Evolutionary conservation across 2,113 vertebrate genomes (phyloP).

Genomic region (Gasterosteus aculeatus): DNA sequence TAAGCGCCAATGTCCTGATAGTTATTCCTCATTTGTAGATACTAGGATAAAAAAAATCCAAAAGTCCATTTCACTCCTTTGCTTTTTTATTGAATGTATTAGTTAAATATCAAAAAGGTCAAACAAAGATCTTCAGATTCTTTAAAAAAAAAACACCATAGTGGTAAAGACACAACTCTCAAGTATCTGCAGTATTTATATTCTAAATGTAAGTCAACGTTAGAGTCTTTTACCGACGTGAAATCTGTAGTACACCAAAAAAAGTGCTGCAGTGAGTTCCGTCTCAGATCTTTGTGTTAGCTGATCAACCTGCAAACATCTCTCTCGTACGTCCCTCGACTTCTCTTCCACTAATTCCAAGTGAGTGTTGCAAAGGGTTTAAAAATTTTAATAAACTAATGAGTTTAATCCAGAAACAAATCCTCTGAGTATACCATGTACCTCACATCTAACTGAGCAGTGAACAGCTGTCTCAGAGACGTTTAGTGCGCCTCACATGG

Average conservation of each 20-base stretch:
- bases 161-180: background rate
- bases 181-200: background rate
- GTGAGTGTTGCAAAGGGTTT: background rate
- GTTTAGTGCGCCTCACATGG: conserved; percentile 2
- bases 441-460: conserved; percentile 19
- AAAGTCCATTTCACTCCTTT: background rate
- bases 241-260: background rate
- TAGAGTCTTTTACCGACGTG: background rate
- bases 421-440: conserved; percentile 12
- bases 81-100: background rate
- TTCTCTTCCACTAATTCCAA: background rate
- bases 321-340: conserved; percentile 5
- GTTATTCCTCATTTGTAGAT: conserved; percentile 17
- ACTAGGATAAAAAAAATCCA: conserved; percentile 48
- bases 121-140: background rate
- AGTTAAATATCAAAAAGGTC: background rate
- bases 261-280: background rate
- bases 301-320: background rate
- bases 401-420: conserved; percentile 31
- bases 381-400: conserved; percentile 46
- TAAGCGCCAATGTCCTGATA: conserved; percentile 68
- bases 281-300: background rate
- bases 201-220: background rate
- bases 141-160: background rate
- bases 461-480: conserved; percentile 28